phyloP scores from a whole-genome alignment of 2,888 invertebrate species.

The Heliconius cydno region DNA sequence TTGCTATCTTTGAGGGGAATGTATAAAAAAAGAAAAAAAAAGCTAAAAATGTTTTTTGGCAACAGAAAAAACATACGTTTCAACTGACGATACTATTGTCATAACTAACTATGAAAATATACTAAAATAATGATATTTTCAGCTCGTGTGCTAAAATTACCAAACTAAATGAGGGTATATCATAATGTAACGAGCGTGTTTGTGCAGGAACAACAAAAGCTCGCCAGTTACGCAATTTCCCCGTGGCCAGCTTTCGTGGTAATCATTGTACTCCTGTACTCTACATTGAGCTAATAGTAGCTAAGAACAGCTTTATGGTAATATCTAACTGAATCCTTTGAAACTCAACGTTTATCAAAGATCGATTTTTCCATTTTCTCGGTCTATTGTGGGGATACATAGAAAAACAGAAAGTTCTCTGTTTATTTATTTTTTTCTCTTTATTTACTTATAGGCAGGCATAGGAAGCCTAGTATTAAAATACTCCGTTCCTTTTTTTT shows the following conservation, averaged over 20 bases:
- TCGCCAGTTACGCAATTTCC: background rate
- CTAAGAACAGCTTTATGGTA: background rate
- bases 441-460: too few species aligned
- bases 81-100: too few species aligned
- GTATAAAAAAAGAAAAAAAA: background rate
- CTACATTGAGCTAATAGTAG: background rate
- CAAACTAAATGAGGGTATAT: background rate
- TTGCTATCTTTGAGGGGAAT: background rate
- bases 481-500: too few species aligned
- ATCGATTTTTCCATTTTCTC: too few species aligned
- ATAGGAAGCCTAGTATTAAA: too few species aligned
- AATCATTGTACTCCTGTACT: background rate
- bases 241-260: background rate
- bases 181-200: background rate
- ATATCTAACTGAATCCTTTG: too few species aligned
- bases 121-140: too few species aligned
- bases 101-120: too few species aligned
- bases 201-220: background rate
- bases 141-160: background rate
- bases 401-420: too few species aligned
- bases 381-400: too few species aligned
- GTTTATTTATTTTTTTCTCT: too few species aligned
- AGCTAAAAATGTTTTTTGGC: background rate
- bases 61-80: background rate
- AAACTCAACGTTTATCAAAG: too few species aligned